Evolutionary conservation across 1,140 invertebrate species (phyloP), one percentile per base, ranked within the genome.

Genomic region (Leptinotarsa defecta): DNA sequence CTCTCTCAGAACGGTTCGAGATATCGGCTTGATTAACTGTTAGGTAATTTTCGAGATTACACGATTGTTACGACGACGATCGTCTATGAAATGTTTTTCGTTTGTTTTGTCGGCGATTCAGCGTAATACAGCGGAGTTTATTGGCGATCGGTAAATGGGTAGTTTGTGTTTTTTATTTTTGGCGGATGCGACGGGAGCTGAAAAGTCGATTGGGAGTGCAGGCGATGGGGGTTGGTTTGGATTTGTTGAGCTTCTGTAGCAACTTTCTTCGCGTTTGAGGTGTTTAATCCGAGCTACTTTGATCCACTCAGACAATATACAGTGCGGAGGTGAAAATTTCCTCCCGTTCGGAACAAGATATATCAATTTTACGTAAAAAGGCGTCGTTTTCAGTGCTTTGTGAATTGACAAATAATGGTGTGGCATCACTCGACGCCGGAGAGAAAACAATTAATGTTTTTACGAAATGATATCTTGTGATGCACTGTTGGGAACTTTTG

Each of bases 21-120:
- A 73, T 73, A 73, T 73, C 72, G 72, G 62, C 72, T 73, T 73
- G 72, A 73, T 73, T 73, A 73, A 73, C 72, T 73, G 72, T 73
- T 73, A 73, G 72, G 72, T 73, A 73, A 73, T 73, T 73, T 73
- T 68, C 43, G 48, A 73, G 72, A 73, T 73, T 73, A 73, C 72
- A 34, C 62, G 63, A 65, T 73, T 73, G 72, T 73, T 73, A 68
- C 27, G 61, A 49, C 62, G 43, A 49, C 63, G 34, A 22, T 68
- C 62, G 64, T 73, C 72, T 71, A 67, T 62, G 24, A 61, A 57
- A 71, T 20, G 49, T 52, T 71, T 57, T 57, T 57, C 52, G 52
- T 57, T 57, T 57, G 52, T 57, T 57, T 57, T 57, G 52, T 19
- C 52, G 52, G n/a, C 52, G 17, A 57, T 57, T 57, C n/a, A 57